phyloP scores from a whole-genome alignment of 1,140 invertebrate species.

The Drosophila erecta region DNA sequence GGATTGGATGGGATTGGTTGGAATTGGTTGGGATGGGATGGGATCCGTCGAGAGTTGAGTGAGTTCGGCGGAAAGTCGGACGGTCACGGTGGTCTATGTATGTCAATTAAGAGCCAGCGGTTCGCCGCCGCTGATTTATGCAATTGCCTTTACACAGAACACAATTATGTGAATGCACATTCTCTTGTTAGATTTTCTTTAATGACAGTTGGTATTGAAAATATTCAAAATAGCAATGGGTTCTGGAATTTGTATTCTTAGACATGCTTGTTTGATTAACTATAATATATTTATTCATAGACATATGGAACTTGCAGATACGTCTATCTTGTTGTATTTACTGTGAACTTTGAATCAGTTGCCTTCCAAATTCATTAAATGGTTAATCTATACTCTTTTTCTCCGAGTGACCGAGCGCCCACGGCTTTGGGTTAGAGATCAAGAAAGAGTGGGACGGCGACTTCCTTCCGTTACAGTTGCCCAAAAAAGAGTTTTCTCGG shows the following conservation, averaged over 20 bases:
- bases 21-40: not conserved
- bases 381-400: not conserved
- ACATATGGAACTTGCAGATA: too few species aligned
- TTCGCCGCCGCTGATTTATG: slow-evolving; percentile 70
- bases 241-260: too few species aligned
- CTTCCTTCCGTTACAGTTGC: slow-evolving; percentile 80
- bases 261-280: too few species aligned
- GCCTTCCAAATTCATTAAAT: too few species aligned
- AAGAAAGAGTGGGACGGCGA: slow-evolving; percentile 25
- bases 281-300: too few species aligned
- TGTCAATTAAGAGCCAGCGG: slow-evolving; percentile 69
- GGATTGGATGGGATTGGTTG: not conserved
- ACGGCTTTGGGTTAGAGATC: slow-evolving; percentile 40
- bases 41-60: not conserved
- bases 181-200: not conserved
- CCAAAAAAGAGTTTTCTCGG: slow-evolving; percentile 53
- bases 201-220: too few species aligned
- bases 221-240: too few species aligned
- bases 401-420: slow-evolving; percentile 6
- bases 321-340: too few species aligned
- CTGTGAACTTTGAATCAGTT: too few species aligned
- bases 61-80: slow-evolving; percentile 65
- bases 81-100: slow-evolving; percentile 73
- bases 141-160: slow-evolving; percentile 54
- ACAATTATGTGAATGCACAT: not conserved